A percentile compares a stretch with the other conserved stretches of the same genome.
Conservation (phyloP, 2,113 vertebrate genomes). For the Melanerpes aurifrons region DNA sequence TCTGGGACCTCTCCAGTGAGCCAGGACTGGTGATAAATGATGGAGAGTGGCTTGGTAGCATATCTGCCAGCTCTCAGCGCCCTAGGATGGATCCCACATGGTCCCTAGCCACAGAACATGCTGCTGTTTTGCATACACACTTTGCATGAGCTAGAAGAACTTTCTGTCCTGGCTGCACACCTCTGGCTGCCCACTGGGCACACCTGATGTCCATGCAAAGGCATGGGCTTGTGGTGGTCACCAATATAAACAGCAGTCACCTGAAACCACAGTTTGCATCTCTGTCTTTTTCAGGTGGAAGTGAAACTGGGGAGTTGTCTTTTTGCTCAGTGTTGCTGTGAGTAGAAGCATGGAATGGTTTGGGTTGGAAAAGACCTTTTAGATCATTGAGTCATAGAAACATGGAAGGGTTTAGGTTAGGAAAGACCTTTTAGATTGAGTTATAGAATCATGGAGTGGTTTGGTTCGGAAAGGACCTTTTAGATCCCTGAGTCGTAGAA, state of each 20-base stretch:
- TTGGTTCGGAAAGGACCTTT: no score
- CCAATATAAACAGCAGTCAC: background rate
- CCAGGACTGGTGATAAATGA: no score
- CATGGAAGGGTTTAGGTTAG: no score
- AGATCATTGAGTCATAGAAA: no score
- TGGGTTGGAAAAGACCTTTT: no score
- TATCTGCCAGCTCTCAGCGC: no score
- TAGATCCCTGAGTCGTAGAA: no score
- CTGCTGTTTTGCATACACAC: fast-evolving
- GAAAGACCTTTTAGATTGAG: no score
- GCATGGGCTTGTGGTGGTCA: background rate
- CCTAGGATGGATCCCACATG: no score
- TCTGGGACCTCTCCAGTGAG: no score
- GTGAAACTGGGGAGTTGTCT: background rate
- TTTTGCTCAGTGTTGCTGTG: background rate
- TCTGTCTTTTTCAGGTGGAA: background rate
- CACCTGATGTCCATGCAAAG: background rate
- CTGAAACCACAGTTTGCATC: background rate
- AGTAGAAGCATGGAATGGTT: background rate
- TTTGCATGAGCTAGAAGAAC: background rate
- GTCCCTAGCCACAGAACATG: background rate
- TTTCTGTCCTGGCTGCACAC: background rate
- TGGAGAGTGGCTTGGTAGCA: no score
- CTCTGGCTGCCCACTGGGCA: background rate
- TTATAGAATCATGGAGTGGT: no score